phyloP scores from a whole-genome alignment of 2,113 vertebrate genomes.

The Holacanthus passer region DNA sequence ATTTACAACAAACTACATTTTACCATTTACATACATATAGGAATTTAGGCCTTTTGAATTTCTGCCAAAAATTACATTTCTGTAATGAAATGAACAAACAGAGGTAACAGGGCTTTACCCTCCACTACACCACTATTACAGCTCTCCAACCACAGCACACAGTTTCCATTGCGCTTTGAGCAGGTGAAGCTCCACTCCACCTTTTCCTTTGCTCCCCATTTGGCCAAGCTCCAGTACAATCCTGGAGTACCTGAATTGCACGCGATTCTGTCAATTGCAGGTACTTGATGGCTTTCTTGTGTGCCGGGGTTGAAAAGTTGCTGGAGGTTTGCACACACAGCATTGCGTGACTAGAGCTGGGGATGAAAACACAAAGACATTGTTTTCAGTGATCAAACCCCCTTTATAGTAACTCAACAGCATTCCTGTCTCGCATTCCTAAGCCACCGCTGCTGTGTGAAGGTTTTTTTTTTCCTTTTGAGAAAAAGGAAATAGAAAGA shows the following conservation, averaged over 20 bases:
- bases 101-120: not conserved
- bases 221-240: constrained; percentile 75
- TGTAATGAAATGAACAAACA: not conserved
- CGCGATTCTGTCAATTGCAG: constrained; percentile 85
- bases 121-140: not conserved
- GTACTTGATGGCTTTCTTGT: constrained; percentile 82
- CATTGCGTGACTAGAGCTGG: constrained; percentile 86
- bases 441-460: constrained; percentile 78
- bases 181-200: constrained; percentile 65
- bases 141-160: not conserved
- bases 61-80: not conserved
- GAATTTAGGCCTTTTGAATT: not conserved
- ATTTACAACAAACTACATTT: not conserved
- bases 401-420: constrained; percentile 84
- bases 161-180: not conserved
- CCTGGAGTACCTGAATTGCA: constrained; percentile 83
- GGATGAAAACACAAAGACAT: constrained; percentile 86
- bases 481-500: constrained; percentile 36
- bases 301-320: constrained; percentile 75
- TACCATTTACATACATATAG: not conserved
- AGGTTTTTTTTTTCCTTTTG: constrained; percentile 55
- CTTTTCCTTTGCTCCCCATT: constrained; percentile 62
- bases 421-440: constrained; percentile 90
- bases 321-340: constrained; percentile 77
- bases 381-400: constrained; percentile 85